Conservation (phyloP, 2,888 invertebrate genomes). For the Synergus japonicus region DNA sequence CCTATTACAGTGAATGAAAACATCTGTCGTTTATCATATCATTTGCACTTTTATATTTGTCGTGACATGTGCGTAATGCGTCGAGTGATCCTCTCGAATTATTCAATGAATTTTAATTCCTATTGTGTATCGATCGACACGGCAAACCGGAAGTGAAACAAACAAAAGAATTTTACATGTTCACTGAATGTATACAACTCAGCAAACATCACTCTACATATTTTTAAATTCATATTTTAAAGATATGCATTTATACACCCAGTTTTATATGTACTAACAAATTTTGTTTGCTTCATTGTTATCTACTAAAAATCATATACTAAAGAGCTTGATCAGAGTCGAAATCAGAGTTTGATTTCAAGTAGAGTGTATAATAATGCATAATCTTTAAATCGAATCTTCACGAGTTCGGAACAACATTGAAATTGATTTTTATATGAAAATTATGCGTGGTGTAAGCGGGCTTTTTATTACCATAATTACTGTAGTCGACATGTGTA, state of each 20-base stretch:
- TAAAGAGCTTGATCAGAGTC: not conserved
- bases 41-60: slow-evolving; percentile 20
- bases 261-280: not conserved
- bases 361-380: not conserved
- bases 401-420: not conserved
- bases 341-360: no score
- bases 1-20: no score
- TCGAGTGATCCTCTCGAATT: slow-evolving; percentile 22
- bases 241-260: not conserved
- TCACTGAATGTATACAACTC: slow-evolving; percentile 2
- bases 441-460: slow-evolving; percentile 7
- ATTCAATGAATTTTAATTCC: slow-evolving; percentile 32
- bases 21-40: not conserved
- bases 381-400: not conserved
- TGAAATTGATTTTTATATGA: slow-evolving; percentile 16
- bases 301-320: not conserved
- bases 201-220: slow-evolving; percentile 3
- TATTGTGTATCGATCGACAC: slow-evolving; percentile 12
- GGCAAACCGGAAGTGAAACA: slow-evolving; percentile 15
- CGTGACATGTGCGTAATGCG: slow-evolving; percentile 16
- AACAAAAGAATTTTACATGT: slow-evolving; percentile 35
- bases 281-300: not conserved
- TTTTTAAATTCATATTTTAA: not conserved
- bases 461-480: slow-evolving; percentile 17
- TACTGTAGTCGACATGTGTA: not conserved